These are phyloP conservation scores for Cepaea hortensis DNA, from an alignment of 2,888 invertebrate genomes.

Conservation along the genomic window DNA sequence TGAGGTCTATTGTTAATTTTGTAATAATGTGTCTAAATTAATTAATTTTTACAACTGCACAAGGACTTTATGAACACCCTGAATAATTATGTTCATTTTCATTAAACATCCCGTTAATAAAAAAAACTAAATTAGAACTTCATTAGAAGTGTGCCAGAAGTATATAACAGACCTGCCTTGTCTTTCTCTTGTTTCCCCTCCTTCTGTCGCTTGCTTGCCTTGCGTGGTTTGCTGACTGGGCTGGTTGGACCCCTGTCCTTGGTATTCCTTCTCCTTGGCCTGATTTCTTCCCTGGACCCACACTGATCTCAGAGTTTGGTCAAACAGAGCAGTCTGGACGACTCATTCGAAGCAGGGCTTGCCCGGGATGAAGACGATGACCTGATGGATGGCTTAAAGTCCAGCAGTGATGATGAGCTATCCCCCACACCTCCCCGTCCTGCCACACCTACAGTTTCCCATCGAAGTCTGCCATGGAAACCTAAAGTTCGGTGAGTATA, in stretches of 20 bases:
- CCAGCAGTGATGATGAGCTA: slow-evolving; percentile 85
- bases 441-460: slow-evolving; percentile 79
- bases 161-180: slow-evolving; percentile 38
- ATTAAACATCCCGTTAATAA: neutral
- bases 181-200: slow-evolving; percentile 36
- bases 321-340: slow-evolving; percentile 95
- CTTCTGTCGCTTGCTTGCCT: slow-evolving; percentile 48
- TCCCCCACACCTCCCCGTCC: slow-evolving; percentile 80
- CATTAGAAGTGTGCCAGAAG: slow-evolving; percentile 3
- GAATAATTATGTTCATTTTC: no score
- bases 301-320: slow-evolving; percentile 81
- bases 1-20: no score
- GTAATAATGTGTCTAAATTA: no score
- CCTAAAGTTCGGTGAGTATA: slow-evolving; percentile 85
- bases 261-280: slow-evolving; percentile 19
- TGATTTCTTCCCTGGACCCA: slow-evolving; percentile 29
- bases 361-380: slow-evolving; percentile 78
- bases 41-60: no score
- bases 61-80: no score
- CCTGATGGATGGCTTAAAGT: slow-evolving; percentile 89
- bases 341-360: slow-evolving; percentile 86
- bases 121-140: neutral
- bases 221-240: slow-evolving; percentile 43
- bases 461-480: slow-evolving; percentile 90
- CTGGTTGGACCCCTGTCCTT: slow-evolving; percentile 37